Percentiles rank a stretch among this genome's conserved stretches.
These are phyloP conservation scores for Nebria brevicollis DNA, from an alignment of 2,888 invertebrate species.

Conservation along the genomic window DNA sequence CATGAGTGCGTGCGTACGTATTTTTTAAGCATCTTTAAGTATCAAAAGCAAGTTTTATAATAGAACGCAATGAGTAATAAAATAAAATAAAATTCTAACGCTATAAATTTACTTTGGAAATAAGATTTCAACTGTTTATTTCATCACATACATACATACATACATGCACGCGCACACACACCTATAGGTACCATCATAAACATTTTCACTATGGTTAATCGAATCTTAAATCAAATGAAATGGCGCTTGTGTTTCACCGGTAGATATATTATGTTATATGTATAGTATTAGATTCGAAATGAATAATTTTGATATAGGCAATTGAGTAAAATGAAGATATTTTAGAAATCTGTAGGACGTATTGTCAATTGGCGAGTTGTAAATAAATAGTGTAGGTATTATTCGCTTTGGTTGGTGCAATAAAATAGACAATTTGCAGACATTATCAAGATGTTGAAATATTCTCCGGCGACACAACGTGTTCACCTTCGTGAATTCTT, in stretches of 20 bases:
- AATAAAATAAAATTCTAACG: constrained; percentile 14
- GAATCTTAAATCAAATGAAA: constrained; percentile 15
- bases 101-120: constrained; percentile 31
- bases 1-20: constrained; percentile 16
- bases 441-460: background rate
- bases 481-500: background rate
- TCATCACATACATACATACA: constrained; percentile 13
- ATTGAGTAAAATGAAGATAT: background rate
- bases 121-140: constrained; percentile 18
- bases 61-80: constrained; percentile 21
- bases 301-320: too few species aligned
- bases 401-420: background rate
- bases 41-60: constrained; percentile 31
- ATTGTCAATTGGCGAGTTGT: background rate
- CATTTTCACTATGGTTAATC: too few species aligned
- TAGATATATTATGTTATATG: too few species aligned
- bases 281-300: background rate
- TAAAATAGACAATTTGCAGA: background rate
- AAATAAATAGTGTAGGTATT: background rate
- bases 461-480: background rate
- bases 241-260: background rate
- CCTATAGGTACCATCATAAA: too few species aligned
- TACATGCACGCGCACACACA: too few species aligned
- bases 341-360: background rate
- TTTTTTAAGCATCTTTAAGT: constrained; percentile 13